These are phyloP conservation scores for Yponomeuta malinellus DNA, from an alignment of 2,888 invertebrate genomes.

Conservation along the genomic window DNA sequence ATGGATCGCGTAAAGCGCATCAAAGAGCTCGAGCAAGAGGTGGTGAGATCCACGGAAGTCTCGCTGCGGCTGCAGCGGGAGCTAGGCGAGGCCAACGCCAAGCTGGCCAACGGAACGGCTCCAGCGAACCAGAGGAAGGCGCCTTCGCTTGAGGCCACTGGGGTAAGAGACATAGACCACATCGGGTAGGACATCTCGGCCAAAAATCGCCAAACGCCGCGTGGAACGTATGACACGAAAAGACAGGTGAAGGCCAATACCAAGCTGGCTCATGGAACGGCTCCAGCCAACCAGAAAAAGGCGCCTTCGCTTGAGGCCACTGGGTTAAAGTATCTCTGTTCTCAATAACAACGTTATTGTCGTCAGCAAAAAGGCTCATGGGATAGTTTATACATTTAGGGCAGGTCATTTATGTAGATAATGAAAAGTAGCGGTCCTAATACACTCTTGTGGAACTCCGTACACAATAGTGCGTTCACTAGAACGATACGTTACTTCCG, in stretches of 20 bases:
- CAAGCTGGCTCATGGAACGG: conserved; percentile 66
- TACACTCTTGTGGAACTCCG: no score
- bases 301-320: neutral
- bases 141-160: conserved; percentile 68
- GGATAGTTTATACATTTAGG: no score
- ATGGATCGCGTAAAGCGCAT: conserved; percentile 80
- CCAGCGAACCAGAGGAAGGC: conserved; percentile 73
- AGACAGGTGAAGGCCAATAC: conserved; percentile 78
- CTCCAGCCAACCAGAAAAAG: conserved; percentile 68
- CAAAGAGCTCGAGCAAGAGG: conserved; percentile 89
- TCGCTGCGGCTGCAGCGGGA: conserved; percentile 81
- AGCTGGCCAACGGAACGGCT: conserved; percentile 61
- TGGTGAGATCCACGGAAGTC: conserved; percentile 86
- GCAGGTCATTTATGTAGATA: no score
- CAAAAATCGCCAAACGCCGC: conserved; percentile 62
- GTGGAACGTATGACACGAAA: conserved; percentile 49
- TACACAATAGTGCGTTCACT: no score
- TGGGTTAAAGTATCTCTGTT: neutral
- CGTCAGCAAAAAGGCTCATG: no score
- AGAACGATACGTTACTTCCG: no score
- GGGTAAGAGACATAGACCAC: conserved; percentile 47
- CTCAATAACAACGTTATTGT: no score
- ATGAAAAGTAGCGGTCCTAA: no score
- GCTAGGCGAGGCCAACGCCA: conserved; percentile 79
- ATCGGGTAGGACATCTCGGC: no score